phyloP scores from a whole-genome alignment of 2,797 vertebrate species.

The Thamnophis elegans region DNA sequence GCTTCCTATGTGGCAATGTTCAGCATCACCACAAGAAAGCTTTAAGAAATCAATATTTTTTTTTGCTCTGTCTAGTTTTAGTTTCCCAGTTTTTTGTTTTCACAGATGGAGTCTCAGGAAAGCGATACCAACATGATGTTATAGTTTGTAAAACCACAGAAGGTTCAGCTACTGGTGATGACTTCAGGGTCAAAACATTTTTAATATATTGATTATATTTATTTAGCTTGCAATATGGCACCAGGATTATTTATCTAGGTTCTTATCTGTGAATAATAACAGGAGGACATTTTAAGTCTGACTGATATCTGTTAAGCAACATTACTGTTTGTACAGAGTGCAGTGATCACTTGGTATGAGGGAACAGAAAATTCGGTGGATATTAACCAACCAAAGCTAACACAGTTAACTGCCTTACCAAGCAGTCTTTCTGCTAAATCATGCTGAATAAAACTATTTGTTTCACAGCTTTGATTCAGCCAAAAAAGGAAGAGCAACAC shows the following conservation, averaged over 20 bases:
- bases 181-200: slow-evolving; percentile 27
- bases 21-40: background rate
- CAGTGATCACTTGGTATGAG: background rate
- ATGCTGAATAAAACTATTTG: background rate
- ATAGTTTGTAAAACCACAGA: slow-evolving; percentile 29
- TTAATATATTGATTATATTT: background rate
- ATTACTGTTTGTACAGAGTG: background rate
- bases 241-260: slow-evolving; percentile 15
- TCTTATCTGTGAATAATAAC: slow-evolving; percentile 13
- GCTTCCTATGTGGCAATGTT: background rate
- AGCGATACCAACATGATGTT: slow-evolving; percentile 20
- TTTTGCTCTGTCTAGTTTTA: slow-evolving; percentile 12
- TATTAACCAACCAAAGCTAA: background rate
- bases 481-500: background rate
- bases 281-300: background rate
- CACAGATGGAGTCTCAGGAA: slow-evolving; percentile 22
- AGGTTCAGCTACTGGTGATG: slow-evolving; percentile 28
- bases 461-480: background rate
- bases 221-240: background rate
- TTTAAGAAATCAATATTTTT: slow-evolving; percentile 3
- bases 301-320: background rate
- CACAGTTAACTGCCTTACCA: background rate
- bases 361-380: background rate
- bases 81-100: slow-evolving; percentile 27
- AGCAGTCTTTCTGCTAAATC: background rate